phyloP scores from a whole-genome alignment of 2,888 invertebrate species.

The Ferdinandea cuprea region DNA sequence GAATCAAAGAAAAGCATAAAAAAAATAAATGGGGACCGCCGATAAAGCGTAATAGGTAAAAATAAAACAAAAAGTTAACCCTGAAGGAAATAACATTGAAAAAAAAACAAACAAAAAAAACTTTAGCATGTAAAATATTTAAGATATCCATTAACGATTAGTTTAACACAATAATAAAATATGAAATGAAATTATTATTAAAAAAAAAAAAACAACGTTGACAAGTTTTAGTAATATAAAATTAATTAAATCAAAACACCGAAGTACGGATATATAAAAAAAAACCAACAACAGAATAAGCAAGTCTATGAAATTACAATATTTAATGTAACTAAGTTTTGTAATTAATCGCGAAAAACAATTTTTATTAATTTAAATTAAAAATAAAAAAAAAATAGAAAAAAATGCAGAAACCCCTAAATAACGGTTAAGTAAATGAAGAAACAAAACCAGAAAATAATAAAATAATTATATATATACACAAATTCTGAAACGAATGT shows the following conservation, averaged over 20 bases:
- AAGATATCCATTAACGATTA: constrained; percentile 62
- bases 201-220: constrained; percentile 67
- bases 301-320: constrained; percentile 57
- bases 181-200: constrained; percentile 69
- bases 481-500: constrained; percentile 71
- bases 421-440: constrained; percentile 62
- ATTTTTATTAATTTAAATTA: constrained; percentile 77
- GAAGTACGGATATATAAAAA: constrained; percentile 55
- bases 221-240: constrained; percentile 48
- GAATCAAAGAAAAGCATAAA: constrained; percentile 41
- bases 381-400: constrained; percentile 71
- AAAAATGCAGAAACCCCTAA: constrained; percentile 72
- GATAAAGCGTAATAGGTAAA: constrained; percentile 21
- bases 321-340: constrained; percentile 77
- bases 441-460: constrained; percentile 38
- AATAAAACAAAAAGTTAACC: constrained; percentile 33
- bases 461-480: constrained; percentile 45
- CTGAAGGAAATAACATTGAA: constrained; percentile 36
- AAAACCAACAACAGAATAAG: constrained; percentile 56
- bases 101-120: constrained; percentile 7
- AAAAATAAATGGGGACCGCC: constrained; percentile 36
- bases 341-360: constrained; percentile 75
- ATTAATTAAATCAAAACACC: constrained; percentile 40
- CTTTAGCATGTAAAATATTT: constrained; percentile 67
- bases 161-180: constrained; percentile 47